Conservation (phyloP, 2,797 vertebrate species). For the Peromyscus attwateri region DNA sequence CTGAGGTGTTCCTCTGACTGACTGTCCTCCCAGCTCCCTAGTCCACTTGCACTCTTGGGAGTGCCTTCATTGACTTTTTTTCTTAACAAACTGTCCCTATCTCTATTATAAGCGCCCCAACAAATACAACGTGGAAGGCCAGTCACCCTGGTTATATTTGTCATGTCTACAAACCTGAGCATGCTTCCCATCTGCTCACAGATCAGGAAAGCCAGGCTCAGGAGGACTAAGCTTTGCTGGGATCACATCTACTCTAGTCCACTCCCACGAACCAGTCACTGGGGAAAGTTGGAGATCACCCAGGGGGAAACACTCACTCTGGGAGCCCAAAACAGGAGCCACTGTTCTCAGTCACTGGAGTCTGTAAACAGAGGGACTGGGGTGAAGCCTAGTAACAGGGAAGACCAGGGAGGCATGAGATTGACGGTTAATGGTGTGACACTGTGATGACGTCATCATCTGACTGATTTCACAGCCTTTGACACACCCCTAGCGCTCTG, state of each 20-base stretch:
- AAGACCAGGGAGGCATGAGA: conserved; percentile 1
- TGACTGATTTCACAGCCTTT: not conserved
- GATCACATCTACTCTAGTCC: not conserved
- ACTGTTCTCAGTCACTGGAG: not conserved
- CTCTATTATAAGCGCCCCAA: not conserved
- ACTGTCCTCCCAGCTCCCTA: not conserved
- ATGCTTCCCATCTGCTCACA: not conserved
- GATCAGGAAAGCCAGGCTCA: not conserved
- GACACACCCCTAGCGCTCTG: not conserved
- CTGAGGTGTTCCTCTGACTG: too few relatives aligned
- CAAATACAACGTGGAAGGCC: not conserved
- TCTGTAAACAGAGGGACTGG: not conserved
- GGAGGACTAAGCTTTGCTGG: not conserved
- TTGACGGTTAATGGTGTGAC: not conserved
- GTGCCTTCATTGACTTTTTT: not conserved
- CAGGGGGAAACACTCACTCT: not conserved
- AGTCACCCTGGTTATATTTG: not conserved
- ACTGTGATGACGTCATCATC: not conserved
- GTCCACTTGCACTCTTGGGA: not conserved
- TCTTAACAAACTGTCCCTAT: not conserved
- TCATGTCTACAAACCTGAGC: not conserved
- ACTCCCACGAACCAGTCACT: not conserved
- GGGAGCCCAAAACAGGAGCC: not conserved
- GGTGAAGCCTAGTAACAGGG: not conserved
- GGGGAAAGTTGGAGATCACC: not conserved